Evolutionary conservation across 2,888 invertebrate genomes (phyloP).

Genomic region (Slavum lentiscoides): DNA sequence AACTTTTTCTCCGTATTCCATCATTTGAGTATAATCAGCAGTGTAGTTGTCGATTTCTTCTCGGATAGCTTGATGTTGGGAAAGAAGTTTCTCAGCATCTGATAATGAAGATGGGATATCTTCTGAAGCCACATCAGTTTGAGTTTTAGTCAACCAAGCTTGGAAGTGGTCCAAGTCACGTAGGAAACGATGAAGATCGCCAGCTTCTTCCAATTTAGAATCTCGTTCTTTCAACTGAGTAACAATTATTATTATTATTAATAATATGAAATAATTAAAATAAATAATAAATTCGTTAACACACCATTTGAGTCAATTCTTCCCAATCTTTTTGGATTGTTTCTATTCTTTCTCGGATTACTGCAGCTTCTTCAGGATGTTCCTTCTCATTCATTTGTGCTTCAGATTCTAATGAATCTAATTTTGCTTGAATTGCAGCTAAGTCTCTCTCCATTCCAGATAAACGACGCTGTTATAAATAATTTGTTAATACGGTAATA

Average conservation of each 20-base stretch:
- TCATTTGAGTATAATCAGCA: conserved; percentile 98
- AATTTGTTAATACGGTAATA: background rate
- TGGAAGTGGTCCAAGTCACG: conserved; percentile 99
- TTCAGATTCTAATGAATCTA: conserved; percentile 90
- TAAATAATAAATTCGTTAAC: conserved; percentile 54
- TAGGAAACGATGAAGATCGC: conserved; percentile 95
- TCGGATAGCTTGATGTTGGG: conserved; percentile 96
- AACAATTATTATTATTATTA: conserved; percentile 10
- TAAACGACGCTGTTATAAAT: conserved; percentile 72
- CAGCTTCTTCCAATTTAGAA: conserved; percentile 96
- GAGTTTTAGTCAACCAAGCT: conserved; percentile 97
- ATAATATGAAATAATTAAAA: background rate
- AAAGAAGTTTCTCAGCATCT: conserved; percentile 95
- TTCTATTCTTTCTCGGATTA: conserved; percentile 85
- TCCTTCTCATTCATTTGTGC: conserved; percentile 89
- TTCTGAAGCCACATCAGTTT: conserved; percentile 97
- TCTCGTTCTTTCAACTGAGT: conserved; percentile 91
- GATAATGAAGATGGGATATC: conserved; percentile 90
- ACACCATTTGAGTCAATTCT: conserved; percentile 89
- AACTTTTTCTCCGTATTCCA: conserved; percentile 96
- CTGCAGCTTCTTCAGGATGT: conserved; percentile 91
- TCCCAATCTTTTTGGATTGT: conserved; percentile 96
- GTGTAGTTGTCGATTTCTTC: conserved; percentile 99
- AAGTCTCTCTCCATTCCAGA: conserved; percentile 99
- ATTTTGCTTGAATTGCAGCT: conserved; percentile 96